Evolutionary conservation across 2,888 invertebrate genomes (phyloP).

Genomic region (Lucinisca nassula): DNA sequence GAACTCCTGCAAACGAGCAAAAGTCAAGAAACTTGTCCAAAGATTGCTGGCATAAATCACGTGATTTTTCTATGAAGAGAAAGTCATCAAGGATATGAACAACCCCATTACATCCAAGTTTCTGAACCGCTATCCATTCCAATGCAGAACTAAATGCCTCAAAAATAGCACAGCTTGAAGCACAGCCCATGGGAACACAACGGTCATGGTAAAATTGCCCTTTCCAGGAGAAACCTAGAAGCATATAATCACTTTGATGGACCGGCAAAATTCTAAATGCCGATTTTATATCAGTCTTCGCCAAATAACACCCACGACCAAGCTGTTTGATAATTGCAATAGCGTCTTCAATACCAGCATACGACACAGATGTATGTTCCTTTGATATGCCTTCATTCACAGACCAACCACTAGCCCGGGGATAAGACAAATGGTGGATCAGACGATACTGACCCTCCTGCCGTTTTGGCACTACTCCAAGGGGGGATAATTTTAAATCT

Average conservation of each 20-base stretch:
- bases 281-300: conserved; percentile 31
- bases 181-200: conserved; percentile 37
- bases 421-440: conserved; percentile 52
- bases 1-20: conserved; percentile 14
- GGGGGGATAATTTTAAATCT: conserved; percentile 26
- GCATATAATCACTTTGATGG: conserved; percentile 7
- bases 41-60: background rate
- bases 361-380: conserved; percentile 24
- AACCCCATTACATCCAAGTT: conserved; percentile 11
- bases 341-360: conserved; percentile 35
- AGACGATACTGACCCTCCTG: conserved; percentile 21
- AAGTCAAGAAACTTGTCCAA: conserved; percentile 6
- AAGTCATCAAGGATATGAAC: conserved; percentile 51
- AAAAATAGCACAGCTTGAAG: conserved; percentile 32
- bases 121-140: conserved; percentile 39
- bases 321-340: conserved; percentile 1
- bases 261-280: conserved; percentile 49
- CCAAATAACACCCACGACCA: conserved; percentile 4
- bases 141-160: conserved; percentile 40
- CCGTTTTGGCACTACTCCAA: conserved; percentile 32
- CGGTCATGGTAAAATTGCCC: conserved; percentile 36
- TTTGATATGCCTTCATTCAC: conserved; percentile 40
- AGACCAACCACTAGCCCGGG: conserved; percentile 15
- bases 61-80: conserved; percentile 27
- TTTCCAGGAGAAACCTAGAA: conserved; percentile 47